Evolutionary conservation across 2,888 invertebrate species (phyloP).

Genomic region (Notodromas monacha): DNA sequence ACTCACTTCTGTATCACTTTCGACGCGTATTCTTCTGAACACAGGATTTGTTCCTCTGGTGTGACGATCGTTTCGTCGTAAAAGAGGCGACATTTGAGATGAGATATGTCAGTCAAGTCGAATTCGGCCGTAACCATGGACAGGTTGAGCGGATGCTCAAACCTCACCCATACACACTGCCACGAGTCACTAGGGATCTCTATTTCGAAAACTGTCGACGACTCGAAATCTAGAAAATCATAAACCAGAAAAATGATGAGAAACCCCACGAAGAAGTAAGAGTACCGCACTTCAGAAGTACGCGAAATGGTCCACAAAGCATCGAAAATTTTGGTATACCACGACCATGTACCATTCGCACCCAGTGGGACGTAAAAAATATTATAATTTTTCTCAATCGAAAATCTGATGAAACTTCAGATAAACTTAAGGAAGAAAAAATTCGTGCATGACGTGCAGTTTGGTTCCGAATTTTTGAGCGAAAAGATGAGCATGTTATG

Average conservation of each 20-base stretch:
- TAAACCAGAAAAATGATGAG: too few relatives aligned
- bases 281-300: too few relatives aligned
- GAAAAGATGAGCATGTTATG: too few relatives aligned
- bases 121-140: conserved; percentile 72
- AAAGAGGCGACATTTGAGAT: conserved; percentile 41
- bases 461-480: neutral
- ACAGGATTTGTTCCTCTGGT: conserved; percentile 17
- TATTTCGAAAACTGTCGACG: conserved; percentile 60
- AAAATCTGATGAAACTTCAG: too few relatives aligned
- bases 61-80: conserved; percentile 23
- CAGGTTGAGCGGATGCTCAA: conserved; percentile 72
- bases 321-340: too few relatives aligned
- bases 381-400: too few relatives aligned
- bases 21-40: conserved; percentile 18
- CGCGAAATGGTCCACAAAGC: too few relatives aligned
- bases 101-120: conserved; percentile 42
- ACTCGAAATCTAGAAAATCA: conserved; percentile 38
- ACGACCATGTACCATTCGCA: too few relatives aligned
- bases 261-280: too few relatives aligned
- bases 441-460: neutral
- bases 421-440: too few relatives aligned
- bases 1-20: conserved; percentile 29
- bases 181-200: conserved; percentile 61
- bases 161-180: conserved; percentile 54
- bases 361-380: too few relatives aligned